Evolutionary conservation across 2,888 invertebrate species (phyloP).

Genomic region (Catocala nupta): DNA sequence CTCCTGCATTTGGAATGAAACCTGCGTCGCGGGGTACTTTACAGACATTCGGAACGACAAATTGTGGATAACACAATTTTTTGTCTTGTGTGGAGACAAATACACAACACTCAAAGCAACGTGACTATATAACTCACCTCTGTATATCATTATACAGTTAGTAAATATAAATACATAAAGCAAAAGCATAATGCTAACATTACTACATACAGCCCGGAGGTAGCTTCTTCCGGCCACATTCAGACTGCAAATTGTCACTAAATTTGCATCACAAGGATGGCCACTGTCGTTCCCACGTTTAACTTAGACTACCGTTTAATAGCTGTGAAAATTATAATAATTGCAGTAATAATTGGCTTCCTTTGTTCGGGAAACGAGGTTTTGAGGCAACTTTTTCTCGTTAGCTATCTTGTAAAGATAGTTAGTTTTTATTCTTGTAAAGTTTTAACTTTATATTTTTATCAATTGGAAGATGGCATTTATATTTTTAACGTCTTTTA

Average conservation of each 20-base stretch:
- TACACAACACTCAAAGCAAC: no score
- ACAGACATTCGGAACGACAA: no score
- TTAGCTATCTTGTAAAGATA: neutral
- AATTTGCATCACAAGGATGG: slow-evolving; percentile 67
- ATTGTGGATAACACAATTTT: no score
- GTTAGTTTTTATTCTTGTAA: no score
- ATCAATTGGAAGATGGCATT: no score
- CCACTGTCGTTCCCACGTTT: slow-evolving; percentile 50
- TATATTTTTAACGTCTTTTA: no score
- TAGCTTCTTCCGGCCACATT: slow-evolving; percentile 43
- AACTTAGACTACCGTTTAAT: slow-evolving; percentile 38
- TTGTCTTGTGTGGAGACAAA: no score
- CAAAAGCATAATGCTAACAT: slow-evolving; percentile 1
- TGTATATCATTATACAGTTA: no score
- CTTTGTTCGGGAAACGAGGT: slow-evolving; percentile 29
- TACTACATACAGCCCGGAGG: slow-evolving; percentile 4
- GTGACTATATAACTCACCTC: no score
- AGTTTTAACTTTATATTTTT: no score
- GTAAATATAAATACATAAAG: slow-evolving; percentile 4
- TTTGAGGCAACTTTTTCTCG: neutral
- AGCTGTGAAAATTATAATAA: slow-evolving; percentile 35
- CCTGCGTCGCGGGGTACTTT: no score
- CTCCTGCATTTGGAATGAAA: no score
- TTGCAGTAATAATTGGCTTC: slow-evolving; percentile 29
- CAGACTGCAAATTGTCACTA: slow-evolving; percentile 59